phyloP scores from a whole-genome alignment of 2,888 invertebrate species.

The Drosophila fulvimacula region DNA sequence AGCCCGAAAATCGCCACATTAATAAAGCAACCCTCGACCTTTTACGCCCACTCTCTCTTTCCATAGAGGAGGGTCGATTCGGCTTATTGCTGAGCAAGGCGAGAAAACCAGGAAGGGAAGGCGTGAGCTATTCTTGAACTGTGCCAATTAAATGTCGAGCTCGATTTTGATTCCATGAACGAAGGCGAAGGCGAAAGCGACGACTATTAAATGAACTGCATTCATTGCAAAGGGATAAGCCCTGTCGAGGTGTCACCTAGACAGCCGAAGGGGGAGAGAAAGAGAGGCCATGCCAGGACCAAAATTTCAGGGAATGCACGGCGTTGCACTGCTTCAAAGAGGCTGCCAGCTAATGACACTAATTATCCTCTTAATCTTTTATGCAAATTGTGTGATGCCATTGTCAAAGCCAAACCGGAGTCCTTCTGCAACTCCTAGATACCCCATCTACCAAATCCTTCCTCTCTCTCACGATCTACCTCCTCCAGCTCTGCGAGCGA shows the following conservation, averaged over 20 bases:
- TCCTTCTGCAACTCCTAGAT: slow-evolving; percentile 10
- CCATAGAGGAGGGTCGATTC: slow-evolving; percentile 25
- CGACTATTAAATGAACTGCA: slow-evolving; percentile 51
- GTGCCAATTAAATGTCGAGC: slow-evolving; percentile 61
- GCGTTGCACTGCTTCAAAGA: slow-evolving; percentile 40
- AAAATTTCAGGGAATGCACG: slow-evolving; percentile 32
- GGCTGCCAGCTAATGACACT: slow-evolving; percentile 71
- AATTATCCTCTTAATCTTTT: slow-evolving; percentile 76
- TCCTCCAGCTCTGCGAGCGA: not conserved
- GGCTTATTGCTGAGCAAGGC: slow-evolving; percentile 31
- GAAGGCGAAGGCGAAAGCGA: slow-evolving; percentile 7
- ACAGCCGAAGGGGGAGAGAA: not conserved
- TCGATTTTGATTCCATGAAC: slow-evolving; percentile 30
- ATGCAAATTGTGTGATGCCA: slow-evolving; percentile 68
- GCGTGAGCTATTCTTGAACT: slow-evolving; percentile 45
- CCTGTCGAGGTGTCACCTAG: slow-evolving; percentile 22
- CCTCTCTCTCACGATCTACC: not conserved
- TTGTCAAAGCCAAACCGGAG: slow-evolving; percentile 42
- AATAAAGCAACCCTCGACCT: slow-evolving; percentile 47
- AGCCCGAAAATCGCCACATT: slow-evolving; percentile 70
- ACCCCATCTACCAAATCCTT: not conserved
- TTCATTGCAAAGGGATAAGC: slow-evolving; percentile 19
- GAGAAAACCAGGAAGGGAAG: slow-evolving; percentile 1
- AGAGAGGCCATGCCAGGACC: not conserved
- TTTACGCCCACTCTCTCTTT: not conserved